Base-by-base conservation (phyloP, 2,113 vertebrate genomes). In the Holacanthus passer region DNA sequence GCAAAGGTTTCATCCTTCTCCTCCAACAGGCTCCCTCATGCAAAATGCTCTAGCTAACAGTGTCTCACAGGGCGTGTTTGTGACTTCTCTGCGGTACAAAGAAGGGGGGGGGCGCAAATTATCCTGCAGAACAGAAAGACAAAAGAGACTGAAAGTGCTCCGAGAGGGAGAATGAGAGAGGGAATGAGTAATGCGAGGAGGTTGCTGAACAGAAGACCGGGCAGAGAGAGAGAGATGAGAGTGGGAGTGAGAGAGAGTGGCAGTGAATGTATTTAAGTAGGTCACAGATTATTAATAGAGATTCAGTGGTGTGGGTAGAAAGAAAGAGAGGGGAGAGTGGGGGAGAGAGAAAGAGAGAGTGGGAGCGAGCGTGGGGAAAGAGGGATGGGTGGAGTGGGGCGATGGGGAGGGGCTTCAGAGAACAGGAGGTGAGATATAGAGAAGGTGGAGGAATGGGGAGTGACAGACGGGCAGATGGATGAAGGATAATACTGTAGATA, bases 201-300 rank as follows among this genome's bases (percentile, higher is more conserved):
- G 88, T 71, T 90, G 87, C 58, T 32, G 73, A 85, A 87, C 83
- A 89, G 89, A 87, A 77, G 73, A 82, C 82, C 63, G 63, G 84
- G 84, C 86, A 90, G 74, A 52, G 45, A 22, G 66, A 66, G 29
- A 72, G 37, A 52, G 81, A 90, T 31, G 65, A 66, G 87, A 87
- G 86, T 67, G 72, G 70, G 87, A 87, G 80, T 69, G 76, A 88
- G 92, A 75, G 85, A 90, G 91, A 95, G 89, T 86, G 87, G 91
- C 88, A 91, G 93, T 89, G 92, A 94, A 92, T 94, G 95, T 93
- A 93, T 95, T 95, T 95, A 95, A 95, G 92, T 95, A 95, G 95
- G 95, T 95, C 95, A 96, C 93, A 94, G 94, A 95, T 95, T 96
- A 95, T 96, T 95, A 95, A 95, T 95, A 95, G 95, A 95, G 95